These are phyloP conservation scores for Thamnophis sirtalis DNA, from an alignment of 2,113 vertebrate genomes.

Conservation along the genomic window DNA sequence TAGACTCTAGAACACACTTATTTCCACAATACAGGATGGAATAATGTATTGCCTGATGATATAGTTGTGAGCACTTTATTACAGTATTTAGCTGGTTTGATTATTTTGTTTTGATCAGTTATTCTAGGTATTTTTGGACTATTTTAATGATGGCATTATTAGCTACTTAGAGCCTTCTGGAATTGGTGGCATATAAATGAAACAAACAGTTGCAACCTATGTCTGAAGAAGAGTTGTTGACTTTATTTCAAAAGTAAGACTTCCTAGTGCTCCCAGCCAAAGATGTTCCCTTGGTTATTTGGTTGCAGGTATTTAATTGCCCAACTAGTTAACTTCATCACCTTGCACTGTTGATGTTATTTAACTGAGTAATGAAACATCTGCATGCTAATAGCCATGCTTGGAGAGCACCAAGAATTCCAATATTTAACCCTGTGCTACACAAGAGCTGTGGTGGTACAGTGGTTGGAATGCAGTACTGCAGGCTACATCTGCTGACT, in stretches of 20 bases:
- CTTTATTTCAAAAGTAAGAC: background rate
- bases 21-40: background rate
- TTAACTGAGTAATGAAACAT: background rate
- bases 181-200: background rate
- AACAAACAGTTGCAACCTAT: background rate
- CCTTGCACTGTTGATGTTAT: background rate
- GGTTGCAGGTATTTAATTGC: background rate
- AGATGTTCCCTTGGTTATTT: background rate
- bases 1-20: background rate
- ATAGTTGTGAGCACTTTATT: background rate
- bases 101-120: background rate
- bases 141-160: background rate
- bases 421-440: background rate
- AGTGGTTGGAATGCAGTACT: no score
- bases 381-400: background rate
- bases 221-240: background rate
- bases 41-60: background rate
- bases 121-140: background rate
- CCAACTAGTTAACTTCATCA: background rate
- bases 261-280: background rate
- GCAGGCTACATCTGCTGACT: no score
- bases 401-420: background rate
- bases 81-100: background rate
- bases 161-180: background rate
- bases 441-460: no score